Conservation (phyloP, 2,113 vertebrate genomes). For the Callithrix jacchus region DNA sequence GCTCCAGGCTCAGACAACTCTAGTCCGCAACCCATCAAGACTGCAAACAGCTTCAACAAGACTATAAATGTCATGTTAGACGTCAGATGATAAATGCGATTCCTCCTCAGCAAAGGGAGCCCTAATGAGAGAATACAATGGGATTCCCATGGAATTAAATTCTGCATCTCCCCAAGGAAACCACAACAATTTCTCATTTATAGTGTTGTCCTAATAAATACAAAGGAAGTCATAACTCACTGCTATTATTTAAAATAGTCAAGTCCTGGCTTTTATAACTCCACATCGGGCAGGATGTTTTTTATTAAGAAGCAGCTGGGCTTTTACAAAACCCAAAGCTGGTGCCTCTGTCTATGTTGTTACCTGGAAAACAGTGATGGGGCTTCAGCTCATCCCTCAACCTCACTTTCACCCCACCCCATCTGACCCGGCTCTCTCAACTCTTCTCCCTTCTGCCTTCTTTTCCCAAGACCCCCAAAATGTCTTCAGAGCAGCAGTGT, state of each 20-base stretch:
- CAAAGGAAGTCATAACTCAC: conserved; percentile 69
- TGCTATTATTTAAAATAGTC: conserved; percentile 62
- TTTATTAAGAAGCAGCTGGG: conserved; percentile 51
- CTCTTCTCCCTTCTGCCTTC: not conserved
- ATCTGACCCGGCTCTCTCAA: not conserved
- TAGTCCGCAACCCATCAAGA: not conserved
- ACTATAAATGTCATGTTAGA: conserved; percentile 13
- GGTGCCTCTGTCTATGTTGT: not conserved
- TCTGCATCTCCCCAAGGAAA: conserved; percentile 49
- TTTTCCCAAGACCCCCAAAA: not conserved
- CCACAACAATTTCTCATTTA: conserved; percentile 62
- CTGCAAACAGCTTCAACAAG: conserved; percentile 11
- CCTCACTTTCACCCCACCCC: not conserved
- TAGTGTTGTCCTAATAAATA: conserved; percentile 64
- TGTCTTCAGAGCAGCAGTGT: not conserved
- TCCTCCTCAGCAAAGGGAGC: conserved; percentile 23
- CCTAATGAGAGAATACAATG: not conserved
- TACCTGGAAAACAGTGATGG: not conserved
- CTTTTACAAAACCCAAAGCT: not conserved
- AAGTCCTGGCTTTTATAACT: conserved; percentile 29
- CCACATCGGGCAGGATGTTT: conserved; percentile 39
- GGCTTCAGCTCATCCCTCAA: not conserved
- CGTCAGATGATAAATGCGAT: not conserved
- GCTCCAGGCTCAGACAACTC: not conserved
- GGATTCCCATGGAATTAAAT: conserved; percentile 67